phyloP scores from a whole-genome alignment of 2,888 invertebrate genomes.

The Drosophila paranaensis region DNA sequence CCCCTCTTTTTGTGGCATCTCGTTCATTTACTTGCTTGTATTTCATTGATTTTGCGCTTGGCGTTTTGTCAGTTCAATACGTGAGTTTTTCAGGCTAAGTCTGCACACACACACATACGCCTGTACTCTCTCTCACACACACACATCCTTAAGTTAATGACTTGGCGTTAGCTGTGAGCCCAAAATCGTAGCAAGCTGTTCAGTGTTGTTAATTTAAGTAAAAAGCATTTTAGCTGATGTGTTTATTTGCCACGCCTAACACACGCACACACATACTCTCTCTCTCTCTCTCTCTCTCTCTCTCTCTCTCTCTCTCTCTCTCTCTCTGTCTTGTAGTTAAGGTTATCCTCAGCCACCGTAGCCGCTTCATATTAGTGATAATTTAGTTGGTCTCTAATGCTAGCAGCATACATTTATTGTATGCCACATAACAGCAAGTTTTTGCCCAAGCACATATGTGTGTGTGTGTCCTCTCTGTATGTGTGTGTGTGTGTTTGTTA shows the following conservation, averaged over 20 bases:
- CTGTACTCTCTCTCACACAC: constrained; percentile 3
- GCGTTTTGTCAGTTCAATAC: constrained; percentile 36
- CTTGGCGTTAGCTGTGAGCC: constrained; percentile 58
- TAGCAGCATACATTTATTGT: constrained; percentile 60
- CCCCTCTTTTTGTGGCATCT: constrained; percentile 5
- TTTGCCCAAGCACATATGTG: constrained; percentile 26
- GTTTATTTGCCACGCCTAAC: constrained; percentile 78
- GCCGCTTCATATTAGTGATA: constrained; percentile 73
- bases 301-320: no score
- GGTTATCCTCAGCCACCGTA: constrained; percentile 29
- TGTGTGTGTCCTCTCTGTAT: constrained; percentile 8
- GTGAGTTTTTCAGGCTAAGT: constrained; percentile 27
- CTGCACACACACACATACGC: constrained; percentile 14
- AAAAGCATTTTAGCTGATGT: constrained; percentile 78
- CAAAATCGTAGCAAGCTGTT: constrained; percentile 68
- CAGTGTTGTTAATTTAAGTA: constrained; percentile 76
- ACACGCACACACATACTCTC: constrained; percentile 18
- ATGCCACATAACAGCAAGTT: constrained; percentile 15
- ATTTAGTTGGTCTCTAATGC: constrained; percentile 78
- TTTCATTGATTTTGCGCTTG: constrained; percentile 59
- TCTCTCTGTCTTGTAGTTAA: not conserved
- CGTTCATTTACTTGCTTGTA: constrained; percentile 41
- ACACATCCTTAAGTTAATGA: constrained; percentile 60
- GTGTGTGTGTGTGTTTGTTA: constrained; percentile 6
- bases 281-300: not conserved